phyloP scores from a whole-genome alignment of 2,797 vertebrate species.

The Gymnoscopelus microlampas region DNA sequence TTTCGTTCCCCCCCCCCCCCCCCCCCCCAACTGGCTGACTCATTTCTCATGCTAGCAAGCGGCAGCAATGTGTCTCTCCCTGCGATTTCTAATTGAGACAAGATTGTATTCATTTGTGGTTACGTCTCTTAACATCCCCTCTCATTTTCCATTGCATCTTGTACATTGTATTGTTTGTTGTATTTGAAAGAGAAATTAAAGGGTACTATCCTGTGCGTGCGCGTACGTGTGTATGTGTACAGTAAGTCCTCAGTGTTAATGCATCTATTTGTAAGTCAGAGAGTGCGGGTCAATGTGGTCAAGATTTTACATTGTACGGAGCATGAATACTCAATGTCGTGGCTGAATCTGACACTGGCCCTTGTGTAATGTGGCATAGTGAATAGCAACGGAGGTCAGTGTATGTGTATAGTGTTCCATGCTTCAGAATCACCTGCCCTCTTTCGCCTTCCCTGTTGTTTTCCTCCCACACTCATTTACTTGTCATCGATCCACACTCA shows the following conservation, averaged over 20 bases:
- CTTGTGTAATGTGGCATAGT: conserved; percentile 50
- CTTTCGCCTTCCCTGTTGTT: conserved; percentile 25
- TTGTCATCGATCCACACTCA: conserved; percentile 70
- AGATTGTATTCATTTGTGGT: too few relatives aligned
- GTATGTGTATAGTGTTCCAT: conserved; percentile 7
- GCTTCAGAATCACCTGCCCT: conserved; percentile 43
- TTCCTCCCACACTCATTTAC: conserved; percentile 56
- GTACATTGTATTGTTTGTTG: too few relatives aligned
- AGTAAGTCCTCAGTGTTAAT: too few relatives aligned
- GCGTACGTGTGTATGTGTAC: too few relatives aligned
- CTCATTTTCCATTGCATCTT: not conserved
- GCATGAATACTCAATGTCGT: conserved; percentile 3
- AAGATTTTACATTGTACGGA: not conserved
- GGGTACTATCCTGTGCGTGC: too few relatives aligned
- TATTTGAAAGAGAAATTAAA: too few relatives aligned
- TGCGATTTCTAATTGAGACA: not conserved
- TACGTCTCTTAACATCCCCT: not conserved
- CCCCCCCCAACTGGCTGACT: too few relatives aligned
- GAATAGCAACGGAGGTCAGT: conserved; percentile 58
- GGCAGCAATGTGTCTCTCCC: not conserved
- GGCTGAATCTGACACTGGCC: conserved; percentile 27
- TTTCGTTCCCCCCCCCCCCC: not conserved
- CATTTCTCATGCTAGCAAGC: too few relatives aligned
- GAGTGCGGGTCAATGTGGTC: too few relatives aligned
- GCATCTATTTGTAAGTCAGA: too few relatives aligned